Percentiles rank a stretch among this genome's conserved stretches.
These are phyloP conservation scores for Crossaster papposus DNA, from an alignment of 53 echinoderm and acorn worm species.

Conservation along the genomic window DNA sequence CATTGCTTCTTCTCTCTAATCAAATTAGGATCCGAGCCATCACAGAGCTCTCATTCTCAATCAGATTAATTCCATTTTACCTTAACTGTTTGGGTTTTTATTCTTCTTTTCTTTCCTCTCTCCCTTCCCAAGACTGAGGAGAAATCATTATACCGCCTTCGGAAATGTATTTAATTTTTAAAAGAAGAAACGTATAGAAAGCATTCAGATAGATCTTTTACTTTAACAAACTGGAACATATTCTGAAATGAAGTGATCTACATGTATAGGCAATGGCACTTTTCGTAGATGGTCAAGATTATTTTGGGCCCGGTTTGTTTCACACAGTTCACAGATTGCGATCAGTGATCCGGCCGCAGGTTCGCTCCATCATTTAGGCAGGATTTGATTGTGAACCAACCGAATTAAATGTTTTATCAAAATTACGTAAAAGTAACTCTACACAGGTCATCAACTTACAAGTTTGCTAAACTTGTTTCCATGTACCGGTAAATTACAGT, in stretches of 20 bases:
- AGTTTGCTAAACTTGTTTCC: too few species aligned
- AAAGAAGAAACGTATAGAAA: not conserved
- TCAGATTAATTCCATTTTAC: not conserved
- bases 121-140: not conserved
- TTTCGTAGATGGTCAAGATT: not conserved
- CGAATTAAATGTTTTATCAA: too few species aligned
- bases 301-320: too few species aligned
- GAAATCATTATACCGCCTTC: slow-evolving; percentile 16
- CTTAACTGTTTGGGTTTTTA: not conserved
- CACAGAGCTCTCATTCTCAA: not conserved
- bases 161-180: slow-evolving; percentile 4
- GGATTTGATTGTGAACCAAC: too few species aligned
- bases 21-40: slow-evolving; percentile 32
- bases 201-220: not conserved
- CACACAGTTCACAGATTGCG: too few species aligned
- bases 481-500: too few species aligned
- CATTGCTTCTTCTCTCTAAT: slow-evolving; percentile 17
- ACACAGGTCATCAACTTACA: too few species aligned
- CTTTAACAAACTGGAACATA: not conserved
- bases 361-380: too few species aligned
- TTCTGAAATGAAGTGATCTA: not conserved
- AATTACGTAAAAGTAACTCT: not conserved
- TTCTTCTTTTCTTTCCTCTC: too few species aligned
- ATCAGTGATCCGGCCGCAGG: too few species aligned
- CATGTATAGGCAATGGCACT: not conserved